Conservation (phyloP, 2,888 invertebrate species). For the Theodoxus fluviatilis region DNA sequence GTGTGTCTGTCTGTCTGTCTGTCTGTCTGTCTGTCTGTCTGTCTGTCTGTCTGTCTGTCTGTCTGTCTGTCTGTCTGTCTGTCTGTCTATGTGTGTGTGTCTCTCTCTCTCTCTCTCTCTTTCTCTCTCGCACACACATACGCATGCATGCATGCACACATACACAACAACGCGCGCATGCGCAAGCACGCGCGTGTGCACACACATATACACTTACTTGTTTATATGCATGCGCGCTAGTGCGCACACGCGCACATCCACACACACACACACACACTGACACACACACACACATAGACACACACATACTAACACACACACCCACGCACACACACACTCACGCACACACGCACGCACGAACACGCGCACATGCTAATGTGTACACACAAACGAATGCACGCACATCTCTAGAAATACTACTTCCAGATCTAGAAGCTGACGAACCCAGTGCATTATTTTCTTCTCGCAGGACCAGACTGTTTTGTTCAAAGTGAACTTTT, state of each 20-base stretch:
- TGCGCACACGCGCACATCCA: slow-evolving; percentile 11
- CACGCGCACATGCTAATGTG: too few relatives aligned
- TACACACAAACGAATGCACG: too few relatives aligned
- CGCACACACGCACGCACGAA: not conserved
- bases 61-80: not conserved
- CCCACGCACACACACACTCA: slow-evolving; percentile 16
- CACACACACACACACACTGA: slow-evolving; percentile 8
- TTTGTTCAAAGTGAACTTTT: too few relatives aligned
- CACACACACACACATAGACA: slow-evolving; percentile 19
- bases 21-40: not conserved
- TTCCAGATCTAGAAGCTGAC: too few relatives aligned
- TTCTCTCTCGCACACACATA: slow-evolving; percentile 7
- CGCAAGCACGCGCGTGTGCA: not conserved
- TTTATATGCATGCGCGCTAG: too few relatives aligned
- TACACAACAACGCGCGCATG: not conserved
- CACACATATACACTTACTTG: slow-evolving; percentile 15
- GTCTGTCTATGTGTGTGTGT: not conserved
- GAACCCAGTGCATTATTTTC: too few relatives aligned
- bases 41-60: not conserved
- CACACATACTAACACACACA: slow-evolving; percentile 18
- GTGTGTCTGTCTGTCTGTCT: not conserved
- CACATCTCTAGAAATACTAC: too few relatives aligned
- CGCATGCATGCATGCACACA: slow-evolving; percentile 11
- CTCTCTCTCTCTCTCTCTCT: slow-evolving; percentile 2
- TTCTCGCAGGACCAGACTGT: too few relatives aligned